Conservation (phyloP, 2,888 invertebrate species). For the Platerodrilus igneus region DNA sequence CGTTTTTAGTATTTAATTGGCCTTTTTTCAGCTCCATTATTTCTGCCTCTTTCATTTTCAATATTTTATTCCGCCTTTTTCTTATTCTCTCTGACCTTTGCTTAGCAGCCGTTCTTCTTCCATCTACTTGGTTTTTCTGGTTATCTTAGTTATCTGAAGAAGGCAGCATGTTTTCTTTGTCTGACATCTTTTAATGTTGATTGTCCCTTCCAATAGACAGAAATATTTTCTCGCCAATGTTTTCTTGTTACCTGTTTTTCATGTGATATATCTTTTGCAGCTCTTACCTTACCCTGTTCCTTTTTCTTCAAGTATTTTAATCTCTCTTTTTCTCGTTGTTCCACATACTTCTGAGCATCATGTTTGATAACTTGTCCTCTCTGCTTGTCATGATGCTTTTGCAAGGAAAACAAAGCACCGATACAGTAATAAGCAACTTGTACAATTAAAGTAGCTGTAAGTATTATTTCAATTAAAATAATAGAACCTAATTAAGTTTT, state of each 20-base stretch:
- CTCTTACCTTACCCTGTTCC: slow-evolving; percentile 1
- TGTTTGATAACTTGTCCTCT: too few species aligned
- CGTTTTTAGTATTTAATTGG: neutral
- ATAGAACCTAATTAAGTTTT: neutral
- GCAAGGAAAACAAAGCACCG: neutral
- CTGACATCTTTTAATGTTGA: slow-evolving; percentile 4
- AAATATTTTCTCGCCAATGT: slow-evolving; percentile 3
- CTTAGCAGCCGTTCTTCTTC: slow-evolving; percentile 1
- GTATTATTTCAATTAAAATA: neutral
- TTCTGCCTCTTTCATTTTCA: slow-evolving; percentile 10
- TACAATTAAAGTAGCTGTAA: neutral
- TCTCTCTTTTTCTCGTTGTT: slow-evolving; percentile 8
- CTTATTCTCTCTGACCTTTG: slow-evolving; percentile 3
- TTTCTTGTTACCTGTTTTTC: slow-evolving; percentile 1
- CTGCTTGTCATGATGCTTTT: too few species aligned
- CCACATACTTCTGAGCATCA: neutral
- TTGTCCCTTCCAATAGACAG: slow-evolving; percentile 3
- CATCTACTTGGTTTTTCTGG: neutral
- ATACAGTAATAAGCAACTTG: neutral
- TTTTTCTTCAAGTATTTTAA: slow-evolving; percentile 9
- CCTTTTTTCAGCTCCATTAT: slow-evolving; percentile 7
- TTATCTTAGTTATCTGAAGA: neutral
- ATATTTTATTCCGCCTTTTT: too few species aligned
- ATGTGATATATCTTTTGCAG: slow-evolving; percentile 5
- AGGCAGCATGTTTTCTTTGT: neutral